A percentile compares a stretch with the other conserved stretches of the same genome.
Evolutionary conservation across 2,113 vertebrate genomes (phyloP).

Genomic region (Seriola rivoliana): DNA sequence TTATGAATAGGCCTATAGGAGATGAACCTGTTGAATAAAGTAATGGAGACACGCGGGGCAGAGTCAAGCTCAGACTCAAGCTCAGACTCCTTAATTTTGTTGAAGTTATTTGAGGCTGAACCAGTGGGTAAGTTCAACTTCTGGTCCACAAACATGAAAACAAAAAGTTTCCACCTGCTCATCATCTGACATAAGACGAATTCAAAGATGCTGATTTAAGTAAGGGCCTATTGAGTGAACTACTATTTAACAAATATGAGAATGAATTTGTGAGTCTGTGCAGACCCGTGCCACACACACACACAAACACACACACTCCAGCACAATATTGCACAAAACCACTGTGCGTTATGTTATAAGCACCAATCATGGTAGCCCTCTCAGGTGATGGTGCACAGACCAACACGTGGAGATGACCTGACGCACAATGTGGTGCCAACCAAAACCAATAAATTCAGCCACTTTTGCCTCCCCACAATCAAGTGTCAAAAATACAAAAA

Average conservation of each 20-base stretch:
- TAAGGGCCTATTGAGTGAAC: no score
- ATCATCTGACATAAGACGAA: neutral
- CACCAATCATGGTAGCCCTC: no score
- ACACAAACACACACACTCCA: no score
- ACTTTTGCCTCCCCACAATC: neutral
- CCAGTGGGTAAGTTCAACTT: neutral
- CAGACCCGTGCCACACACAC: neutral
- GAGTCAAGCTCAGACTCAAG: neutral
- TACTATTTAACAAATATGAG: neutral
- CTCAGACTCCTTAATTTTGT: neutral
- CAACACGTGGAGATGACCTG: conserved; percentile 31
- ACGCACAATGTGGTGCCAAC: neutral
- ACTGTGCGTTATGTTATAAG: neutral
- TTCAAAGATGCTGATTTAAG: neutral
- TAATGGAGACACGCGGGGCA: conserved; percentile 20
- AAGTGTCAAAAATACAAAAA: neutral
- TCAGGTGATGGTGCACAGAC: neutral
- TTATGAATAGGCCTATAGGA: conserved; percentile 63
- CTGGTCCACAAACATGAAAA: neutral
- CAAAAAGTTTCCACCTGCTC: neutral
- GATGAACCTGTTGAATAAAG: conserved; percentile 75
- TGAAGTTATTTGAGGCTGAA: neutral
- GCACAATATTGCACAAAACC: neutral
- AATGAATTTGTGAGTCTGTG: neutral
- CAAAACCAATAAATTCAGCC: conserved; percentile 7